phyloP scores from a whole-genome alignment of 2,113 vertebrate species.

The Heptranchias perlo region DNA sequence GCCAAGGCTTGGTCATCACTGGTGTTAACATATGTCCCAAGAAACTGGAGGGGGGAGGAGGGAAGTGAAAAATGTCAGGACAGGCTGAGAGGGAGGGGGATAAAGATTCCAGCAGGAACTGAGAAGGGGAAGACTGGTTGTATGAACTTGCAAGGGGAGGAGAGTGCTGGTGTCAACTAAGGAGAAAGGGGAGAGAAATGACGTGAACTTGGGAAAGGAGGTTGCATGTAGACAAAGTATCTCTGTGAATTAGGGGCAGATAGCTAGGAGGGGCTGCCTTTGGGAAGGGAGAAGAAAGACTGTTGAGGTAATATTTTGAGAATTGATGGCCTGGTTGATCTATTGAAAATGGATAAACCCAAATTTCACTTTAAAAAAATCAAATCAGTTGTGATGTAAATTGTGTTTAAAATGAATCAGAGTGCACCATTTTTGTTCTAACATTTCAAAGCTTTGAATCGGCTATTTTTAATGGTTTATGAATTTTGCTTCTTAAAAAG shows the following conservation, averaged over 20 bases:
- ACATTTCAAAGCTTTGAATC: not conserved
- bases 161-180: not conserved
- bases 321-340: not conserved
- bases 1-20: not conserved
- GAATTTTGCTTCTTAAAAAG: not conserved
- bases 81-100: not conserved
- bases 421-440: not conserved
- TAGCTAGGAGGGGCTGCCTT: not conserved
- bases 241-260: not conserved
- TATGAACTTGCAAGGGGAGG: not conserved
- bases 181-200: not conserved
- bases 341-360: not conserved
- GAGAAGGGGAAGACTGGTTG: not conserved
- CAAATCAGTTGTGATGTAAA: not conserved
- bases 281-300: not conserved
- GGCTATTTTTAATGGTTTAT: not conserved
- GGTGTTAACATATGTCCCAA: not conserved
- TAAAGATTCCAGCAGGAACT: not conserved
- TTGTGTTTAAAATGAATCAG: not conserved
- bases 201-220: no score
- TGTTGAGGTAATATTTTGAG: not conserved
- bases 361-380: not conserved
- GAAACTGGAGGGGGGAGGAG: not conserved
- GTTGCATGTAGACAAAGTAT: not conserved
- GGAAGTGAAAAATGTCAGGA: not conserved